These are phyloP conservation scores for Drosophila koepferae DNA, from an alignment of 2,888 invertebrate species.

Conservation along the genomic window DNA sequence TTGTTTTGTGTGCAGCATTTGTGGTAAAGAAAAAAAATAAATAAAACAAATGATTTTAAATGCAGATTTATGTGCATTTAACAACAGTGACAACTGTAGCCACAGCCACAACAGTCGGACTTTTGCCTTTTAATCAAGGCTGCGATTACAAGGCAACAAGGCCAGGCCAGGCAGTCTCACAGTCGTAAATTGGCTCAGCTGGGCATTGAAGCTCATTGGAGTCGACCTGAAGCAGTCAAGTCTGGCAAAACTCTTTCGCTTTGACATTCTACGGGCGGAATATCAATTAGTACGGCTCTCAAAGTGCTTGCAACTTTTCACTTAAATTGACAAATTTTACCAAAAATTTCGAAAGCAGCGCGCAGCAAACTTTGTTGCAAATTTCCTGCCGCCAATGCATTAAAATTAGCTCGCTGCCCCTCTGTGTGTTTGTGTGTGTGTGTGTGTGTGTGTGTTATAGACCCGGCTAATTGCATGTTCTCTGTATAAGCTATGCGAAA, in stretches of 20 bases:
- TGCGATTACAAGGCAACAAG: constrained; percentile 51
- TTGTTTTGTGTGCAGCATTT: constrained; percentile 60
- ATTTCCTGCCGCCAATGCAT: constrained; percentile 29
- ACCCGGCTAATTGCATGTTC: constrained; percentile 69
- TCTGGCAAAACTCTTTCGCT: background rate
- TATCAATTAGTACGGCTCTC: constrained; percentile 4
- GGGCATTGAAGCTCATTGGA: background rate
- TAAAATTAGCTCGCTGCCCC: constrained; percentile 16
- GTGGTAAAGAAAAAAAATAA: constrained; percentile 41
- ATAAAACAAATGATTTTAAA: constrained; percentile 62
- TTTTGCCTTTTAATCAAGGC: constrained; percentile 71
- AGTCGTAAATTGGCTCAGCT: constrained; percentile 43
- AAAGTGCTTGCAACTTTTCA: background rate
- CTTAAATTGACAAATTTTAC: background rate
- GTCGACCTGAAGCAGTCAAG: background rate
- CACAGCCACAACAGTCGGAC: constrained; percentile 25
- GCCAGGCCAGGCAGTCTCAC: constrained; percentile 51
- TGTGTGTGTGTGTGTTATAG: constrained; percentile 26
- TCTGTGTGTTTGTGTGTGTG: constrained; percentile 5
- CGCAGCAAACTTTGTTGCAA: constrained; percentile 13
- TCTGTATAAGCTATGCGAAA: constrained; percentile 58
- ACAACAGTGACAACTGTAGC: constrained; percentile 58
- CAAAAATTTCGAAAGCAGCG: background rate
- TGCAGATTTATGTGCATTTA: constrained; percentile 77
- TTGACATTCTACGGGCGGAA: background rate